A percentile compares a stretch with the other conserved stretches of the same genome.
Evolutionary conservation across 2,888 invertebrate species (phyloP).

Genomic region (Alentia gelatinosa): DNA sequence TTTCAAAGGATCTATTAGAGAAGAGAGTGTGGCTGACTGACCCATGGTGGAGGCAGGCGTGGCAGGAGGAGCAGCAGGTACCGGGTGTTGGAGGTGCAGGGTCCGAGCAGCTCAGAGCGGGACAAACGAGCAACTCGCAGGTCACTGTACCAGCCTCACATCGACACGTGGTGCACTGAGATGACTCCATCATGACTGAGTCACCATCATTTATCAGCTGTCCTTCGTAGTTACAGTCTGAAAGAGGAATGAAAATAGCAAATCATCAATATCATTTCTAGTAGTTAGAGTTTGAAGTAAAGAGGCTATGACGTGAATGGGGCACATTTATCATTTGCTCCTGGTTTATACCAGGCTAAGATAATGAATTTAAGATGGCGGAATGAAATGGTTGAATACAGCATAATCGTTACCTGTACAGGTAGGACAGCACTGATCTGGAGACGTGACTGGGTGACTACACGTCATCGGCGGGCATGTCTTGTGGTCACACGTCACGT

Average conservation of each 20-base stretch:
- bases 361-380: not conserved
- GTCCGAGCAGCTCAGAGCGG: conserved; percentile 47
- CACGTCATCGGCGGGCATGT: not conserved
- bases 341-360: too few relatives aligned
- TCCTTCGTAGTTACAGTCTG: conserved; percentile 26
- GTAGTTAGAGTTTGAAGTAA: too few relatives aligned
- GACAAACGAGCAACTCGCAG: conserved; percentile 46
- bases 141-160: conserved; percentile 30
- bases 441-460: not conserved
- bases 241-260: not conserved
- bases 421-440: not conserved
- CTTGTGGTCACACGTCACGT: conserved; percentile 11
- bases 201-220: conserved; percentile 9
- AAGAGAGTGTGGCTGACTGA: not conserved
- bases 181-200: not conserved
- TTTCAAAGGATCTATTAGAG: too few relatives aligned
- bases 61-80: conserved; percentile 57
- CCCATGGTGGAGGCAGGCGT: not conserved
- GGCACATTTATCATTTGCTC: not conserved
- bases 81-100: conserved; percentile 33
- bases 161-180: conserved; percentile 30
- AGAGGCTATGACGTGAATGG: not conserved
- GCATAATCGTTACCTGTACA: not conserved
- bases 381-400: too few relatives aligned
- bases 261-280: too few relatives aligned